Conservation (phyloP, 2,797 vertebrate species). For the Sitta carolinensis region DNA sequence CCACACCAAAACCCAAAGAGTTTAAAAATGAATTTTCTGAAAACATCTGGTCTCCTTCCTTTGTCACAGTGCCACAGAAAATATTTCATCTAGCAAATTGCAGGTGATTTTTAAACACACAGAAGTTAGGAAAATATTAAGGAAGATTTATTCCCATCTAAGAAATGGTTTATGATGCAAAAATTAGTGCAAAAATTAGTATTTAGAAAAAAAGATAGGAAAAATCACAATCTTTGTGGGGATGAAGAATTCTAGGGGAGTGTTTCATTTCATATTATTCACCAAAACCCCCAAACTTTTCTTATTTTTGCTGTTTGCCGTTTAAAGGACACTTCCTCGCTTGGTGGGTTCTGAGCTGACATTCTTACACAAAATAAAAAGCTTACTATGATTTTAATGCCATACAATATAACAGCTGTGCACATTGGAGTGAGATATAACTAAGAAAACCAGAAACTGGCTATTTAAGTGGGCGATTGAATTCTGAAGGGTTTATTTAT, state of each 20-base stretch:
- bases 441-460: neutral
- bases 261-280: neutral
- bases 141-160: neutral
- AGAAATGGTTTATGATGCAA: neutral
- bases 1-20: neutral
- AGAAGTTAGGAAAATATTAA: slow-evolving; percentile 15
- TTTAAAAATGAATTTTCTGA: slow-evolving; percentile 21
- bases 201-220: neutral
- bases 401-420: neutral
- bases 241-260: neutral
- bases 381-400: neutral
- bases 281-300: neutral
- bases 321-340: neutral
- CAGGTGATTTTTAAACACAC: slow-evolving; percentile 31
- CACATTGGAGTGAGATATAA: neutral
- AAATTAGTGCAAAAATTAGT: neutral
- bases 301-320: neutral
- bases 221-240: neutral
- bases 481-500: neutral
- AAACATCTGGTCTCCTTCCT: slow-evolving; percentile 27
- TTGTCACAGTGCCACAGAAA: slow-evolving; percentile 55
- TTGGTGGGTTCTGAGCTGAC: neutral
- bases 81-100: slow-evolving; percentile 39
- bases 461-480: neutral
- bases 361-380: neutral